Conservation (phyloP, 2,797 vertebrate species). For the Danionella dracula region DNA sequence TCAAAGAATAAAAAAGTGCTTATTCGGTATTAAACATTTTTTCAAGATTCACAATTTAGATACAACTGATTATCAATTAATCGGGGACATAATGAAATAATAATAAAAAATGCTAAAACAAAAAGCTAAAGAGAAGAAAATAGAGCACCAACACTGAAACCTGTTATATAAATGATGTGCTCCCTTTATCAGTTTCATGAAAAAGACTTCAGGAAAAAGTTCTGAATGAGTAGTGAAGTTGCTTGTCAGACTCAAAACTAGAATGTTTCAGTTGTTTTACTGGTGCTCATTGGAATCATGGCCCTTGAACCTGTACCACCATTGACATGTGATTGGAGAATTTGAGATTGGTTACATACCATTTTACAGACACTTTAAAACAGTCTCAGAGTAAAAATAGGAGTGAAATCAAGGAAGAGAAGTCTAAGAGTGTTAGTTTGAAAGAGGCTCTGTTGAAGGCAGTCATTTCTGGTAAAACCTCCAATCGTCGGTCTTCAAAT, state of each 20-base stretch:
- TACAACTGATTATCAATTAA: too few species aligned
- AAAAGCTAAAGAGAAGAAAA: too few species aligned
- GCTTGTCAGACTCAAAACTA: constrained; percentile 10
- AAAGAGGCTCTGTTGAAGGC: constrained; percentile 45
- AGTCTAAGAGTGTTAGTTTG: constrained; percentile 15
- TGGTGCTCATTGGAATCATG: not conserved
- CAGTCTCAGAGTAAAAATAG: constrained; percentile 14
- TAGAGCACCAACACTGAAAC: not conserved
- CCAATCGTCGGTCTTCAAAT: constrained; percentile 33
- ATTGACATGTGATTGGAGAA: constrained; percentile 14
- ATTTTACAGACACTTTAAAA: constrained; percentile 15
- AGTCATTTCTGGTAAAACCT: constrained; percentile 22
- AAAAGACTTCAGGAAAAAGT: not conserved
- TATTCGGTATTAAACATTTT: too few species aligned
- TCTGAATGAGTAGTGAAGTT: not conserved
- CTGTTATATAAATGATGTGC: not conserved
- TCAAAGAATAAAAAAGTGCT: too few species aligned
- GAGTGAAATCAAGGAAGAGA: constrained; percentile 44
- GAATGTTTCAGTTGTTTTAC: constrained; percentile 8
- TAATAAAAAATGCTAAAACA: too few species aligned
- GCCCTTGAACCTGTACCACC: not conserved
- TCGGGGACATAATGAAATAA: too few species aligned
- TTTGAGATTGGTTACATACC: constrained; percentile 4
- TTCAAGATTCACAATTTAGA: too few species aligned
- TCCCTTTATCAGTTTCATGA: not conserved